Conservation (phyloP, 2,113 vertebrate genomes). For the Urocolius indicus region DNA sequence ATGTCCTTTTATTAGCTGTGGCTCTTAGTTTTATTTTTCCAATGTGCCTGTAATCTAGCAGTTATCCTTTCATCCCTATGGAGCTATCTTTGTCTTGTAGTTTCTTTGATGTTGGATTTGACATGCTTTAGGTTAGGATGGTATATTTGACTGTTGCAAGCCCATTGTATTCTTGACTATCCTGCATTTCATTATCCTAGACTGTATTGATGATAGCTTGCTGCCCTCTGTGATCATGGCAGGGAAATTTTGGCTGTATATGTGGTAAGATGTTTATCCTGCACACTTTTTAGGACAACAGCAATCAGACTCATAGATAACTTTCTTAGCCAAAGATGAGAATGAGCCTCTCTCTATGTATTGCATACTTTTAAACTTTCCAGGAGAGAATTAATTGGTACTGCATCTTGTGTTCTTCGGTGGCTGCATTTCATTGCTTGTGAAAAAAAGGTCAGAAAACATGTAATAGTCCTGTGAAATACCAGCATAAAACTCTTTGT, state of each 20-base stretch:
- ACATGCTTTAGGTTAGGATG: neutral
- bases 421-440: neutral
- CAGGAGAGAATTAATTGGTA: neutral
- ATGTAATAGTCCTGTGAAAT: neutral
- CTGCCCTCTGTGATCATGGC: neutral
- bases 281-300: neutral
- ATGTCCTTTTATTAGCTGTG: neutral
- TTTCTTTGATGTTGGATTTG: neutral
- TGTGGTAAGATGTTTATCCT: neutral
- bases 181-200: neutral
- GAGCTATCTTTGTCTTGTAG: neutral
- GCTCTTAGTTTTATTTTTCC: neutral
- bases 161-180: neutral
- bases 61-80: neutral
- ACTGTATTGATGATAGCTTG: neutral
- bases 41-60: neutral
- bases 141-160: neutral
- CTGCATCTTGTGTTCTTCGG: neutral
- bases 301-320: neutral
- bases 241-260: neutral
- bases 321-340: neutral
- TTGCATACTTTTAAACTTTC: neutral
- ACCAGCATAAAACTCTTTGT: neutral
- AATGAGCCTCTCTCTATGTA: neutral
- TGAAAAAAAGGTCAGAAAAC: neutral